These are phyloP conservation scores for Batillaria attramentaria DNA, from an alignment of 1,140 invertebrate genomes.

Conservation along the genomic window DNA sequence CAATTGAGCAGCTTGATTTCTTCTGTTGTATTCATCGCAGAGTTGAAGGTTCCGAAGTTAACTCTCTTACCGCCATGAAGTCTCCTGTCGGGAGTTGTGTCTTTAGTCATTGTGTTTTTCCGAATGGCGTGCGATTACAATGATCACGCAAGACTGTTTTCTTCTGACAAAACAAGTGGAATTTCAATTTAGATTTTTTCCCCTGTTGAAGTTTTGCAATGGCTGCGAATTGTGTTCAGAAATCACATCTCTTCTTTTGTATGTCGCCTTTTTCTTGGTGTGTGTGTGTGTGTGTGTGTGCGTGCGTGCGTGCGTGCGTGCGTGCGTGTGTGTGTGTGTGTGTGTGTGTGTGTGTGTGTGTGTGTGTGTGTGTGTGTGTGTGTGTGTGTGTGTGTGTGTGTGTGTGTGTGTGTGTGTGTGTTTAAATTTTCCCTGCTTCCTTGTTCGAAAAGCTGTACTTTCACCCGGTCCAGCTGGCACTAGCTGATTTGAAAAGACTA, in stretches of 20 bases:
- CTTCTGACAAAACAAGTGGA: too few relatives aligned
- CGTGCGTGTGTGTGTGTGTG: background rate
- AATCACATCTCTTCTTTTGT: background rate
- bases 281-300: background rate
- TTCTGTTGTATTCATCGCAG: too few relatives aligned
- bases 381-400: slow-evolving; percentile 9
- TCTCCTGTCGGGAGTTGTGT: background rate
- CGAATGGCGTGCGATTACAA: too few relatives aligned
- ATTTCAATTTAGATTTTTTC: too few relatives aligned
- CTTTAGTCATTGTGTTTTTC: slow-evolving; percentile 6
- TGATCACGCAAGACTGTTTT: too few relatives aligned
- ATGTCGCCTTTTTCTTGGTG: background rate
- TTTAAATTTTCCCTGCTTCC: background rate
- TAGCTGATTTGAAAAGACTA: background rate
- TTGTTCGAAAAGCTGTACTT: background rate
- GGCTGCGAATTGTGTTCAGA: background rate
- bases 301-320: background rate
- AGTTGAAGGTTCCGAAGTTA: too few relatives aligned
- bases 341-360: slow-evolving; percentile 12
- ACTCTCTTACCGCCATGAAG: too few relatives aligned
- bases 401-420: background rate
- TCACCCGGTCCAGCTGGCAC: slow-evolving; percentile 4
- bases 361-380: background rate
- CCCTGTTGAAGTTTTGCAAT: too few relatives aligned
- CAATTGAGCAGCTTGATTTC: too few relatives aligned